Conservation (phyloP, 2,797 vertebrate genomes). For the Enteromius afrohamiltoni region DNA sequence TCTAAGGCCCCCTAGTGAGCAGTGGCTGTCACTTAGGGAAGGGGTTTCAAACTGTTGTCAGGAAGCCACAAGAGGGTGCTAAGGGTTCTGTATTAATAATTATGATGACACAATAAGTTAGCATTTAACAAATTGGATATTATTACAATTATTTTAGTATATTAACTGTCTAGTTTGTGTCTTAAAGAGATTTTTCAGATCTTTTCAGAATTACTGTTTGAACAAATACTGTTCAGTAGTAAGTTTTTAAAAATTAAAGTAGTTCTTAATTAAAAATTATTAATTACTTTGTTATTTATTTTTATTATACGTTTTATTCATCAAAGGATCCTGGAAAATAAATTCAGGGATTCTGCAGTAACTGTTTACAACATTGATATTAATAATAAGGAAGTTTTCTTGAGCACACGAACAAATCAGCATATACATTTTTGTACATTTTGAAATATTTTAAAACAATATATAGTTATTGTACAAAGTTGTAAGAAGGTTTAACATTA, state of each 20-base stretch:
- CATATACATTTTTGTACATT: not conserved
- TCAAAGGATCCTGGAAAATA: not conserved
- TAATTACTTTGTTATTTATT: not conserved
- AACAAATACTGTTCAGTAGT: not conserved
- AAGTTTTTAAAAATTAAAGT: not conserved
- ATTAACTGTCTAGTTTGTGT: not conserved
- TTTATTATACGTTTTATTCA: not conserved
- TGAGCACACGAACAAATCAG: not conserved
- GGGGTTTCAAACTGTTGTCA: not conserved
- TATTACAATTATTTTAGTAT: not conserved
- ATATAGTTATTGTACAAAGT: not conserved
- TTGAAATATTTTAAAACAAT: not conserved
- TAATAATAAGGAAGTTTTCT: not conserved
- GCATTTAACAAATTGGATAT: not conserved
- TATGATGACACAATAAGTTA: not conserved
- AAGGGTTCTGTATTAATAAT: not conserved
- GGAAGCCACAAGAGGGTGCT: not conserved
- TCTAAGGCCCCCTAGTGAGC: not conserved
- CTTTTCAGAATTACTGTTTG: not conserved
- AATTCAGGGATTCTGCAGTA: not conserved
- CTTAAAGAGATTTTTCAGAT: not conserved
- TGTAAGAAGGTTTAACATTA: not conserved
- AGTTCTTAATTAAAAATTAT: not conserved
- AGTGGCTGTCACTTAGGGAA: not conserved
- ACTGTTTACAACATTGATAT: not conserved